Evolutionary conservation across 1,140 invertebrate genomes (phyloP).

Genomic region (Hylyphantes graminicola): DNA sequence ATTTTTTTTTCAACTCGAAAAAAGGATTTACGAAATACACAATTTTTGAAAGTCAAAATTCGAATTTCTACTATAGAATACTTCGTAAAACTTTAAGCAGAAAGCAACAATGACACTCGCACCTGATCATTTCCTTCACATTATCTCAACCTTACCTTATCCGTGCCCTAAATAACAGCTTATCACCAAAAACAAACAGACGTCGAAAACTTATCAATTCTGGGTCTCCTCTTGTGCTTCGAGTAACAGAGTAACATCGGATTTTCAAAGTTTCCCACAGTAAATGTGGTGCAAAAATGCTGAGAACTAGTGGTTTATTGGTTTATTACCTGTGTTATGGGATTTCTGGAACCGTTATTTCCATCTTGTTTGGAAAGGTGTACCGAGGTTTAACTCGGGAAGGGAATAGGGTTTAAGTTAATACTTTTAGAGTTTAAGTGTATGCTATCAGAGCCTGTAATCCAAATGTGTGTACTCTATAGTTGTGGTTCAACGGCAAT

Average conservation of each 20-base stretch:
- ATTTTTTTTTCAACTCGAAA: too few relatives aligned
- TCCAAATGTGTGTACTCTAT: too few relatives aligned
- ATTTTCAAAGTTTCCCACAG: slow-evolving; percentile 1
- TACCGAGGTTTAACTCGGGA: slow-evolving; percentile 22
- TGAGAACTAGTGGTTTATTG: background rate
- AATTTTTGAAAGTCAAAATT: too few relatives aligned
- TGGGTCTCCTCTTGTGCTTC: background rate
- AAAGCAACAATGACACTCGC: too few relatives aligned
- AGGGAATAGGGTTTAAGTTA: background rate
- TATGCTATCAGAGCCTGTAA: too few relatives aligned
- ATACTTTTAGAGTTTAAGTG: too few relatives aligned
- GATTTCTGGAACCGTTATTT: slow-evolving; percentile 25
- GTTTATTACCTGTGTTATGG: slow-evolving; percentile 6
- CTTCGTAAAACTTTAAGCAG: background rate
- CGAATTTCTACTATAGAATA: too few relatives aligned
- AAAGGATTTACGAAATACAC: too few relatives aligned
- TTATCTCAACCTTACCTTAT: slow-evolving; percentile 17
- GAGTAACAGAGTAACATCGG: background rate
- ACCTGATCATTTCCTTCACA: background rate
- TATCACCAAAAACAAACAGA: slow-evolving; percentile 34
- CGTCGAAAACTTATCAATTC: slow-evolving; percentile 7
- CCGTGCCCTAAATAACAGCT: slow-evolving; percentile 50
- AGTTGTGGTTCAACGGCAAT: too few relatives aligned
- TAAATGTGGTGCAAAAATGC: background rate
- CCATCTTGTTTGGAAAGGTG: slow-evolving; percentile 4